Evolutionary conservation across 2,113 vertebrate species (phyloP).

Genomic region (Poeciliopsis retropinna): DNA sequence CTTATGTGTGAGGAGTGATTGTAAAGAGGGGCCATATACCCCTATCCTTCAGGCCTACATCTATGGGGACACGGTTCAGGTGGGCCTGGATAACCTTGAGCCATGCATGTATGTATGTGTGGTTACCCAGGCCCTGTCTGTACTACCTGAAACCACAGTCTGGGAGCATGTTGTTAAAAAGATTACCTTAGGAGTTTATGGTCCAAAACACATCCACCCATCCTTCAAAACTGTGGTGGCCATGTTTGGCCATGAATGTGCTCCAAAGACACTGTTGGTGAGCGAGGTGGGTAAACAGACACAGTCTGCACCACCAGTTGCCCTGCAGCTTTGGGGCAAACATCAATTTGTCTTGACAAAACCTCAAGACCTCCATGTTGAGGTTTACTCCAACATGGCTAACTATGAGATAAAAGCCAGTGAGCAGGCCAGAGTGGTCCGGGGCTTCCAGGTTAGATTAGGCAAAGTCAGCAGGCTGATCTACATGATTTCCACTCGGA

Average conservation of each 20-base stretch:
- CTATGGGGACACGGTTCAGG: slow-evolving; percentile 89
- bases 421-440: slow-evolving; percentile 85
- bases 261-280: slow-evolving; percentile 92
- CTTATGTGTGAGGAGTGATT: slow-evolving; percentile 88
- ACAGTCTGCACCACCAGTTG: slow-evolving; percentile 81
- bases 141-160: slow-evolving; percentile 86
- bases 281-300: slow-evolving; percentile 86
- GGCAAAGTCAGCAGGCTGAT: slow-evolving; percentile 92
- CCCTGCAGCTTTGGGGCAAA: slow-evolving; percentile 95
- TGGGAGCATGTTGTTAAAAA: slow-evolving; percentile 95
- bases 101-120: slow-evolving; percentile 94
- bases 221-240: slow-evolving; percentile 95
- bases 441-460: slow-evolving; percentile 94
- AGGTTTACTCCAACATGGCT: slow-evolving; percentile 94
- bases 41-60: slow-evolving; percentile 81
- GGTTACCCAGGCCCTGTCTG: slow-evolving; percentile 83
- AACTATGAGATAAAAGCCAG: slow-evolving; percentile 87
- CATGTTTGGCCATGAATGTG: slow-evolving; percentile 92
- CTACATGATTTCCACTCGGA: slow-evolving; percentile 86
- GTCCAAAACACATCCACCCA: slow-evolving; percentile 95
- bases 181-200: slow-evolving; percentile 91
- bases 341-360: slow-evolving; percentile 89
- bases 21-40: slow-evolving; percentile 90
- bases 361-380: slow-evolving; percentile 90
- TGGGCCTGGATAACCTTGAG: slow-evolving; percentile 90